Conservation (phyloP, 2,113 vertebrate species). For the Nansenia antarctica region DNA sequence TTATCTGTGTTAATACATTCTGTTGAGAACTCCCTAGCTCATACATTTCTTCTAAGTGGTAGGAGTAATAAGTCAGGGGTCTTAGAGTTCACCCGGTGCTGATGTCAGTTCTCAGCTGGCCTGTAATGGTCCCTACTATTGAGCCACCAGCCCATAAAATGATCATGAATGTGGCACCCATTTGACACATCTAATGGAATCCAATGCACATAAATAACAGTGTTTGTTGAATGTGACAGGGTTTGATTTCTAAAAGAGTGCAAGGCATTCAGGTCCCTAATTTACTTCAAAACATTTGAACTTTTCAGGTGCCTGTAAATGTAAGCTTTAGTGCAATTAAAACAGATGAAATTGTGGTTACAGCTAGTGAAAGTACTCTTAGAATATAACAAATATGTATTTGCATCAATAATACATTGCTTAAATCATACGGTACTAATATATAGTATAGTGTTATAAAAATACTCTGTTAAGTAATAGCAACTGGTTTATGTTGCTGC, state of each 20-base stretch:
- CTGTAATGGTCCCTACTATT: slow-evolving; percentile 37
- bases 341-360: neutral
- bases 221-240: neutral
- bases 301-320: neutral
- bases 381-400: no score
- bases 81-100: slow-evolving; percentile 9
- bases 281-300: neutral
- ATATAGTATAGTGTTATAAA: no score
- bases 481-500: no score
- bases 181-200: slow-evolving; percentile 23
- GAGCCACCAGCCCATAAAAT: slow-evolving; percentile 23
- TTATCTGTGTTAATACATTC: slow-evolving; percentile 44
- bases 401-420: neutral
- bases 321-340: neutral
- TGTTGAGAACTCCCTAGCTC: slow-evolving; percentile 36
- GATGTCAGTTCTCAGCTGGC: slow-evolving; percentile 49
- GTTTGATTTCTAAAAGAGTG: neutral
- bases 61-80: slow-evolving; percentile 27
- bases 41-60: slow-evolving; percentile 43
- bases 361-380: neutral
- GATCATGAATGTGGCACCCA: slow-evolving; percentile 27
- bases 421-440: neutral
- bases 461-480: no score
- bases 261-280: neutral
- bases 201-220: slow-evolving; percentile 4